phyloP scores from a whole-genome alignment of 2,113 vertebrate genomes.

The Talpa occidentalis region DNA sequence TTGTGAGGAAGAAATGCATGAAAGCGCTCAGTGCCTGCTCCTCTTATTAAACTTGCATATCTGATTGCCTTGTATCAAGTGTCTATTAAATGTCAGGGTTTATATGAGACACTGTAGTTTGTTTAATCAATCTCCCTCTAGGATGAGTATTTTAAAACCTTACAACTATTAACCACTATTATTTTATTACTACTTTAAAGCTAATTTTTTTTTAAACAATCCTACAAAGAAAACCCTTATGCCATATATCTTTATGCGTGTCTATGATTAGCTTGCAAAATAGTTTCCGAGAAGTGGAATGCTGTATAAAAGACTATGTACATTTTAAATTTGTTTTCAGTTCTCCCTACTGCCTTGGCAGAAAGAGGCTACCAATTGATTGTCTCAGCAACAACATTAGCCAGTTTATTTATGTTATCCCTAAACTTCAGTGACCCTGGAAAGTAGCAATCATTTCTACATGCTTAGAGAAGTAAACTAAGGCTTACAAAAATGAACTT shows the following conservation, averaged over 20 bases:
- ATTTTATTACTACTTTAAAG: no score
- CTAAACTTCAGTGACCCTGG: not conserved
- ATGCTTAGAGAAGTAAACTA: not conserved
- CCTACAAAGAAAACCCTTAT: not conserved
- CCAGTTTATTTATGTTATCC: not conserved
- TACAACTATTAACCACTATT: no score
- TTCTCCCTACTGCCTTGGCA: not conserved
- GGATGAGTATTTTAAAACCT: not conserved
- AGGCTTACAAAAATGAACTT: not conserved
- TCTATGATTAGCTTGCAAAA: not conserved
- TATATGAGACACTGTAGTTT: not conserved
- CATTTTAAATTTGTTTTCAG: not conserved
- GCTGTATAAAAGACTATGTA: not conserved
- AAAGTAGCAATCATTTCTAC: not conserved
- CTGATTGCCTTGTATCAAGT: not conserved
- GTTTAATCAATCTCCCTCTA: not conserved
- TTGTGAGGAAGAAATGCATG: not conserved
- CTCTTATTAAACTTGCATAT: not conserved
- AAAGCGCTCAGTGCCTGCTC: not conserved
- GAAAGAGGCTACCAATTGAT: not conserved
- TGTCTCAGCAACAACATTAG: not conserved
- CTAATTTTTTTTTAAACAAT: not conserved
- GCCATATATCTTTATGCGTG: not conserved
- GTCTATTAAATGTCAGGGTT: not conserved
- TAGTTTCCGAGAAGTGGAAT: not conserved